phyloP scores from a whole-genome alignment of 1,140 invertebrate genomes.

The Nasonia giraulti region DNA sequence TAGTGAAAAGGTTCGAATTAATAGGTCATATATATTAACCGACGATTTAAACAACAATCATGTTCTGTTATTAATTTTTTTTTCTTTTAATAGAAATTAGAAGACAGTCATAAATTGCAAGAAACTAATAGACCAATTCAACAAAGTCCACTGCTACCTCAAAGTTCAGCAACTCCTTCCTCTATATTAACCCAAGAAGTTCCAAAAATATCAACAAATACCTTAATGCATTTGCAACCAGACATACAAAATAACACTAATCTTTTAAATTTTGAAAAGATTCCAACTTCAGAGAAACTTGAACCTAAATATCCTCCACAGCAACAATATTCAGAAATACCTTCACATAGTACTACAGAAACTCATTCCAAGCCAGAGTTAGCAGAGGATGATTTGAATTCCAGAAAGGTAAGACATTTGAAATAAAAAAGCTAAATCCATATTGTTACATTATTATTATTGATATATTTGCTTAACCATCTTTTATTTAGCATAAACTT shows the following conservation, averaged over 20 bases:
- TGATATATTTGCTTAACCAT: background rate
- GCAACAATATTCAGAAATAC: background rate
- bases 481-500: background rate
- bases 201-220: background rate
- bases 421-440: background rate
- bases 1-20: background rate
- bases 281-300: background rate
- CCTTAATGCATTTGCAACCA: background rate
- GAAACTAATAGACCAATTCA: background rate
- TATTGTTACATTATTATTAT: background rate
- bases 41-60: background rate
- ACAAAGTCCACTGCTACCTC: background rate
- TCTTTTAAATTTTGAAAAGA: background rate
- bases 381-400: background rate
- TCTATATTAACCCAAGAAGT: no score
- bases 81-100: background rate
- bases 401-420: background rate
- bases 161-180: background rate
- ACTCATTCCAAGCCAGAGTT: background rate
- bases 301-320: background rate
- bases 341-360: background rate
- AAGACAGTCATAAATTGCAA: background rate
- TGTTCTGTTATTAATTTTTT: background rate
- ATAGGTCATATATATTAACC: no score
- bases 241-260: background rate